phyloP scores from a whole-genome alignment of 2,888 invertebrate species.

The Chesias legatella region DNA sequence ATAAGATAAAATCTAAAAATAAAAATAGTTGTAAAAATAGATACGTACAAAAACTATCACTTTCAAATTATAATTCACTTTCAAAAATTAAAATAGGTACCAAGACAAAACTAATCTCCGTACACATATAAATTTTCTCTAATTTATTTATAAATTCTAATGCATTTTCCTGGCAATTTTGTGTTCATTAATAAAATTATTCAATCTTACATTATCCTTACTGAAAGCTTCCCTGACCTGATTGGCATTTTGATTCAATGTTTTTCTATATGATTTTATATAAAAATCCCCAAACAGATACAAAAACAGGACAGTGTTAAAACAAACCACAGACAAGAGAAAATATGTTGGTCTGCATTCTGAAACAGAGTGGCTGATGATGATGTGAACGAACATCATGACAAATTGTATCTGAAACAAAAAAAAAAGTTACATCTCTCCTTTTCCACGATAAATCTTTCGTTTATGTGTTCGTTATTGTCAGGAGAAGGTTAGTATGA shows the following conservation, averaged over 20 bases:
- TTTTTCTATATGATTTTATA: slow-evolving; percentile 36
- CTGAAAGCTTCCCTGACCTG: slow-evolving; percentile 6
- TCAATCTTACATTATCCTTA: slow-evolving; percentile 19
- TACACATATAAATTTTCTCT: no score
- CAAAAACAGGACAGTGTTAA: slow-evolving; percentile 42
- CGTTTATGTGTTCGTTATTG: no score
- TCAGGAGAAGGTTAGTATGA: no score
- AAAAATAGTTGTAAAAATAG: no score
- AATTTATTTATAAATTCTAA: background rate
- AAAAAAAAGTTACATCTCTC: slow-evolving; percentile 2
- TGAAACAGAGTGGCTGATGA: slow-evolving; percentile 31
- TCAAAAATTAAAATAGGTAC: no score
- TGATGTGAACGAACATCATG: slow-evolving; percentile 39
- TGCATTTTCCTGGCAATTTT: slow-evolving; percentile 30
- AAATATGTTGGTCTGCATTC: slow-evolving; percentile 43
- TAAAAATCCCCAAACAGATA: slow-evolving; percentile 51
- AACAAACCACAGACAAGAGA: slow-evolving; percentile 29
- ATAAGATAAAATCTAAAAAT: no score
- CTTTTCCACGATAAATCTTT: no score
- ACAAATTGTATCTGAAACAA: slow-evolving; percentile 49
- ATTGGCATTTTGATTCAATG: slow-evolving; percentile 8
- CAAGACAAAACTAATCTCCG: no score
- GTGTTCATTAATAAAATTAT: slow-evolving; percentile 30
- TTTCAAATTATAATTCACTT: no score
- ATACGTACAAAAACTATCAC: no score